Evolutionary conservation across 1,140 invertebrate species (phyloP).

Genomic region (Hydropsyche tenuis): DNA sequence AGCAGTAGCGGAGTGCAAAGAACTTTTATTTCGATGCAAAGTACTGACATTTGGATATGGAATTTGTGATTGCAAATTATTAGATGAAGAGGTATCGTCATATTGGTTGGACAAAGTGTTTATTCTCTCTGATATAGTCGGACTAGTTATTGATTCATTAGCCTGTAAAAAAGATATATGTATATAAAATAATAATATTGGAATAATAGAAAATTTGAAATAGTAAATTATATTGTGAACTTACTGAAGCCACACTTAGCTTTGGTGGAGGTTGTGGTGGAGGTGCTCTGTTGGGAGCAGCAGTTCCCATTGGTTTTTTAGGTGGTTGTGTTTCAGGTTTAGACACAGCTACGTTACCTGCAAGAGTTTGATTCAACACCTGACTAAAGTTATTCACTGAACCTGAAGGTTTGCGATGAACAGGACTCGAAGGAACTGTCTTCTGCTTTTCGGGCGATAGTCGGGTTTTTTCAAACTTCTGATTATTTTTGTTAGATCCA

Average conservation of each 20-base stretch:
- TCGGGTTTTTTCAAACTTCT: neutral
- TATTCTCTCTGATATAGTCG: constrained; percentile 32
- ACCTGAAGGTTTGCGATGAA: constrained; percentile 13
- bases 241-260: constrained; percentile 30
- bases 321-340: constrained; percentile 32
- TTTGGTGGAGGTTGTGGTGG: constrained; percentile 53
- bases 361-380: constrained; percentile 55
- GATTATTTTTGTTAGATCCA: neutral
- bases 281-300: constrained; percentile 55
- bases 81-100: constrained; percentile 10
- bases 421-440: neutral
- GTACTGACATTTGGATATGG: constrained; percentile 52
- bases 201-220: neutral
- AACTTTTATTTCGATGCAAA: constrained; percentile 58
- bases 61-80: constrained; percentile 2
- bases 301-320: constrained; percentile 49
- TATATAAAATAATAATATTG: neutral
- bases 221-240: neutral
- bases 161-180: constrained; percentile 8
- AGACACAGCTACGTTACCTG: constrained; percentile 47
- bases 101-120: constrained; percentile 25
- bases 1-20: constrained; percentile 53
- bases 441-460: constrained; percentile 42
- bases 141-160: constrained; percentile 13
- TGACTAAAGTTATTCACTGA: constrained; percentile 54